These are phyloP conservation scores for Palaemon carinicauda DNA, from an alignment of 1,140 invertebrate species.

Conservation along the genomic window DNA sequence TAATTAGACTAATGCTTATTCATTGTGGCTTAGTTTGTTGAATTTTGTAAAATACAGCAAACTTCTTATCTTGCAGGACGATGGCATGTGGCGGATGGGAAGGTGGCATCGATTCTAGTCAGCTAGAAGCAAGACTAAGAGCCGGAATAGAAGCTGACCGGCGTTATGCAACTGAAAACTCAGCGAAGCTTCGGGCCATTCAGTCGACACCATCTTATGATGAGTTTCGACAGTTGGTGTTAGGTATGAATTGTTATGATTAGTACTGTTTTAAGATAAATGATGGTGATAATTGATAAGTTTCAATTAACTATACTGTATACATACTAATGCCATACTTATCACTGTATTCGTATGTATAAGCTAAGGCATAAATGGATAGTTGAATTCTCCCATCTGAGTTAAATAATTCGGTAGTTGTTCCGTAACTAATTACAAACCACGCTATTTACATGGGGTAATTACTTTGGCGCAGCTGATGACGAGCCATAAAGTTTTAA, in stretches of 20 bases:
- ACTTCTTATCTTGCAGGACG: not conserved
- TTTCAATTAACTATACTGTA: not conserved
- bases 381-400: no score
- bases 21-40: not conserved
- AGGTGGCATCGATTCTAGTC: slow-evolving; percentile 42
- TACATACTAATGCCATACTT: not conserved
- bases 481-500: no score
- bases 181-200: slow-evolving; percentile 55
- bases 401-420: no score
- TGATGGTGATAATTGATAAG: not conserved
- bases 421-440: no score
- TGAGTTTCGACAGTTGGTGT: slow-evolving; percentile 56
- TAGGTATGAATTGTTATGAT: slow-evolving; percentile 31
- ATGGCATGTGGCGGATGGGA: slow-evolving; percentile 53
- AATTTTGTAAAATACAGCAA: not conserved
- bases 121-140: slow-evolving; percentile 50
- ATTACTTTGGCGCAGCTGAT: no score
- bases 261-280: not conserved
- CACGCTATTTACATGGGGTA: no score
- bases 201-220: slow-evolving; percentile 55
- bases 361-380: no score
- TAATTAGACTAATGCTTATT: not conserved
- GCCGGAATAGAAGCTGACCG: slow-evolving; percentile 55
- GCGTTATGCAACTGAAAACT: slow-evolving; percentile 51
- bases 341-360: not conserved